Base-by-base conservation (phyloP, 1,140 invertebrate genomes). In the Galleria mellonella region DNA sequence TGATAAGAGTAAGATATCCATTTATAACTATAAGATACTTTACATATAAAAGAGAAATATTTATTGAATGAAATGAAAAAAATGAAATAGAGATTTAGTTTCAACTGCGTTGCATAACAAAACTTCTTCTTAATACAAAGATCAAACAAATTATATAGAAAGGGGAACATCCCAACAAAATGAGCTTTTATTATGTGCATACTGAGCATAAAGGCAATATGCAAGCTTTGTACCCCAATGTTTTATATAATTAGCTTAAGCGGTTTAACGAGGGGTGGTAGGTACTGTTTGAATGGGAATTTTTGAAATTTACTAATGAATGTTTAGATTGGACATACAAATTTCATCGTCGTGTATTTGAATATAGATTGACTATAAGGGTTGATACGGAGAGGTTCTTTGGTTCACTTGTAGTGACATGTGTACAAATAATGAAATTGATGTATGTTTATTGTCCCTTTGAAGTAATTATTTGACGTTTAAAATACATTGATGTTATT, bases 211-310 rank as follows among this genome's bases (percentile, higher is more conserved):
- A 53, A 51, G 29, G 46, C 47, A 44, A 39, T 51, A 43, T 62
- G 47, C 44, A 56, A 59, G 48, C 53, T 58, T 56, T 58, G 49
- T 55, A 41, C 60, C 43, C 39, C 62, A 70, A 72, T 73, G 67
- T 73, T 71, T 68, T 66, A 72, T 68, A 61, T 74, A 78, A 83
- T 83, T 83, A 83, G 71, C 69, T 72, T 70, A 81, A 79, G 71
- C 72, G 62, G 62, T 73, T 78, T 74, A 70, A 72, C 50, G 47
- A 63, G 63, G 67, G 73, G 61, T 15, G 15, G 12, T 29, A 52
- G 15, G 12, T 29, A 52, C 45, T 44, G 47, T 56, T 48, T 45
- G 50, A 64, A 55, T 51, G 57, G 66, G 65, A 59, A 59, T 73
- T 74, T 78, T 72, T 62, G 56, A 79, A 75, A 72, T 72, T 66